phyloP scores from a whole-genome alignment of 2,113 vertebrate genomes.

The Hyaena hyaena region DNA sequence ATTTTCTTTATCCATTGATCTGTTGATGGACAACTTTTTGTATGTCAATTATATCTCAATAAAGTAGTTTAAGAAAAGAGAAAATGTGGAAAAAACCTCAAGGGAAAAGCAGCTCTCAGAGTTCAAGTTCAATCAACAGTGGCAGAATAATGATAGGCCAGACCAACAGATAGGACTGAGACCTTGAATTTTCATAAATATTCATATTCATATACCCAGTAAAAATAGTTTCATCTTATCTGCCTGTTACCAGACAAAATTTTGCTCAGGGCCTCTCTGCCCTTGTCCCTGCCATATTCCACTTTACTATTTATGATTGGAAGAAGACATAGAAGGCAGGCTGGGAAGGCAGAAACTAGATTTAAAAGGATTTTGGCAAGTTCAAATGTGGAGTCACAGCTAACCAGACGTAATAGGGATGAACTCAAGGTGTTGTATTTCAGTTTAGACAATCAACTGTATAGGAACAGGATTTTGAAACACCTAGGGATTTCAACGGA shows the following conservation, averaged over 20 bases:
- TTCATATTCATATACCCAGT: not conserved
- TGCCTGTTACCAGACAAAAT: not conserved
- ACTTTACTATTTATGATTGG: not conserved
- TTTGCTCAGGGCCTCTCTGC: not conserved
- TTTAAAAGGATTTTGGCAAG: not conserved
- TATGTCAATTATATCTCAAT: not conserved
- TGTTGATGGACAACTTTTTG: not conserved
- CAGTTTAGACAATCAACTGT: not conserved
- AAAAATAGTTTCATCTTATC: conserved; percentile 21
- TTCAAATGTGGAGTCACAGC: not conserved
- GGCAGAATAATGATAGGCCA: not conserved
- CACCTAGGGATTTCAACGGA: not conserved
- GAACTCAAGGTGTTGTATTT: conserved; percentile 34
- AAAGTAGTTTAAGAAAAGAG: conserved; percentile 9
- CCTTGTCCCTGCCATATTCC: not conserved
- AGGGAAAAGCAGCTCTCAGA: conserved; percentile 36
- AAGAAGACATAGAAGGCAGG: conserved; percentile 31
- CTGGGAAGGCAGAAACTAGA: not conserved
- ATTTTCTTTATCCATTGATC: conserved; percentile 1
- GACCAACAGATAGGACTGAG: not conserved
- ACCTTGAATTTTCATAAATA: not conserved
- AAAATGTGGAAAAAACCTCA: conserved; percentile 33
- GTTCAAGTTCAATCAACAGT: not conserved
- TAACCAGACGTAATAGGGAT: conserved; percentile 38
- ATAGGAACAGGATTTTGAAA: not conserved